These are phyloP conservation scores for Lasiurus cinereus DNA, from an alignment of 2,113 vertebrate species.

Conservation along the genomic window DNA sequence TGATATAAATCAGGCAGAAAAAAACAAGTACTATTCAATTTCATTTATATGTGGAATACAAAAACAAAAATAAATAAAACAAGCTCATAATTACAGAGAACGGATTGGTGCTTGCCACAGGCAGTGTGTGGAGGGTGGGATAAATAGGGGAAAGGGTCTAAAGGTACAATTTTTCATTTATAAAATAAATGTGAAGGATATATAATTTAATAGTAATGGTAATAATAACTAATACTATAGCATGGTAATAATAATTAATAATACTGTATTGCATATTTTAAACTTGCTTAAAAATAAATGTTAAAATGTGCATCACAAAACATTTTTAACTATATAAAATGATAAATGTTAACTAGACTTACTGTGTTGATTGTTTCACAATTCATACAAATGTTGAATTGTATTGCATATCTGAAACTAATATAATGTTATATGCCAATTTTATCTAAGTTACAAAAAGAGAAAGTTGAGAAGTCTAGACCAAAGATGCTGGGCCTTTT, in stretches of 20 bases:
- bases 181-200: background rate
- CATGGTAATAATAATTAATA: background rate
- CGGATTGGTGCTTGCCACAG: background rate
- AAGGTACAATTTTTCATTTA: background rate
- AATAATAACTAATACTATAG: background rate
- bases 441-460: background rate
- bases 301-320: background rate
- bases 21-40: background rate
- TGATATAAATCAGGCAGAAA: background rate
- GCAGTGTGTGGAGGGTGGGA: background rate
- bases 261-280: background rate
- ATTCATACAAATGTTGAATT: background rate
- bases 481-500: background rate
- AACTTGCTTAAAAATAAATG: background rate
- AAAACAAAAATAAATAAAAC: background rate
- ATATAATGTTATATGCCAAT: background rate
- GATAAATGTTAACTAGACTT: background rate
- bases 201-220: background rate
- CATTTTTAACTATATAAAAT: background rate
- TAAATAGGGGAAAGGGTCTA: background rate
- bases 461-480: background rate
- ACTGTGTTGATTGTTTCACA: background rate
- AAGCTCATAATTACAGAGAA: background rate
- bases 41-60: background rate
- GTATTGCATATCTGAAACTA: background rate